phyloP scores from a whole-genome alignment of 1,140 invertebrate species.

The Sycophila sp. region DNA sequence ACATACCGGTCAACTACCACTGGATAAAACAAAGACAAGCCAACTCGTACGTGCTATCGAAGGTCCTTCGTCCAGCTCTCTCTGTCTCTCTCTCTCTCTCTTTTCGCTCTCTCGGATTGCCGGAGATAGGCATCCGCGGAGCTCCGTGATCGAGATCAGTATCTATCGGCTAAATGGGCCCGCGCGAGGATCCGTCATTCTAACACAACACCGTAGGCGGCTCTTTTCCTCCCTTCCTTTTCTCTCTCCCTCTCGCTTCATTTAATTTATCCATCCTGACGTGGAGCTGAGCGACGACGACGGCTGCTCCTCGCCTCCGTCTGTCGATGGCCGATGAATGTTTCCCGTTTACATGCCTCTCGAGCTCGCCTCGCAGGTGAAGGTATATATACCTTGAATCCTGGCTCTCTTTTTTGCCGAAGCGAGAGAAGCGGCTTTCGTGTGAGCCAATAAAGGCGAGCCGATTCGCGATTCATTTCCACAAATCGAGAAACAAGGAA shows the following conservation, averaged over 20 bases:
- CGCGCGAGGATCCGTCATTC: constrained; percentile 60
- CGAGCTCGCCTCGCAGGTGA: constrained; percentile 1
- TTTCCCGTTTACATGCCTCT: constrained; percentile 40
- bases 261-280: constrained; percentile 58
- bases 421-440: background rate
- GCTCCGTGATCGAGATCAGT: constrained; percentile 56
- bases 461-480: constrained; percentile 32
- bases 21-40: constrained; percentile 8
- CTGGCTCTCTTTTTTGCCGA: background rate
- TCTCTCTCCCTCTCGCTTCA: constrained; percentile 44
- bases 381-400: background rate
- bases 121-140: constrained; percentile 47
- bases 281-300: constrained; percentile 36
- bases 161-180: constrained; percentile 60
- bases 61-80: constrained; percentile 1
- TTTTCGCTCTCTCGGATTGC: constrained; percentile 4
- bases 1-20: no score
- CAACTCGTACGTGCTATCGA: constrained; percentile 17
- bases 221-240: background rate
- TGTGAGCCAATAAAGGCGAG: constrained; percentile 22
- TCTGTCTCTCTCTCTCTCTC: background rate
- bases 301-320: constrained; percentile 4
- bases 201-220: constrained; percentile 52
- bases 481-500: constrained; percentile 26
- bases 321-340: constrained; percentile 45